These are phyloP conservation scores for Ypsolopha sequella DNA, from an alignment of 2,888 invertebrate species.

Conservation along the genomic window DNA sequence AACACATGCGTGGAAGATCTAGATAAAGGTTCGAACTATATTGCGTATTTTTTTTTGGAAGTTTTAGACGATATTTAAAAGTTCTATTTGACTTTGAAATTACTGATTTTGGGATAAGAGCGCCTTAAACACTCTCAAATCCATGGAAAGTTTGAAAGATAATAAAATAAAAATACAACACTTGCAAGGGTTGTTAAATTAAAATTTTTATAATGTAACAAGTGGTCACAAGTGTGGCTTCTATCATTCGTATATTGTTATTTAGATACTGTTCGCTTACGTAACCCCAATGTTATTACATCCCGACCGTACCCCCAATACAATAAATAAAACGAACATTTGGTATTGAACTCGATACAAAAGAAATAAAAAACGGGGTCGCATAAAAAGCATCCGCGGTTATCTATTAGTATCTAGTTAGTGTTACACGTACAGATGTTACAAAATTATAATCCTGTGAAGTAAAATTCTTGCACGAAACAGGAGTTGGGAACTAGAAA, in stretches of 20 bases:
- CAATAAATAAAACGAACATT: constrained; percentile 63
- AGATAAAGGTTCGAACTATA: no score
- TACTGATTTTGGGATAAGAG: no score
- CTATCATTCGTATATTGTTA: constrained; percentile 47
- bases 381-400: constrained; percentile 67
- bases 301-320: constrained; percentile 40
- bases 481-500: constrained; percentile 9
- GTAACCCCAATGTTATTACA: constrained; percentile 19
- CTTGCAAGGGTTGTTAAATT: constrained; percentile 39
- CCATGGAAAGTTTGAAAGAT: no score
- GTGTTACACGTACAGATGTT: constrained; percentile 62
- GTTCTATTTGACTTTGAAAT: no score
- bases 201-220: constrained; percentile 48
- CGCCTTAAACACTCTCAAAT: no score
- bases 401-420: constrained; percentile 70
- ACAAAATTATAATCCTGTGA: constrained; percentile 53
- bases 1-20: no score
- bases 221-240: constrained; percentile 58
- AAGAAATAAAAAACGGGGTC: constrained; percentile 52
- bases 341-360: constrained; percentile 52
- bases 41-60: no score
- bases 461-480: constrained; percentile 18
- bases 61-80: no score
- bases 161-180: no score
- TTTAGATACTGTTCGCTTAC: constrained; percentile 11